Evolutionary conservation across 2,113 vertebrate species (phyloP), one percentile per base, ranked within the genome.

Genomic region (Chunga burmeisteri): DNA sequence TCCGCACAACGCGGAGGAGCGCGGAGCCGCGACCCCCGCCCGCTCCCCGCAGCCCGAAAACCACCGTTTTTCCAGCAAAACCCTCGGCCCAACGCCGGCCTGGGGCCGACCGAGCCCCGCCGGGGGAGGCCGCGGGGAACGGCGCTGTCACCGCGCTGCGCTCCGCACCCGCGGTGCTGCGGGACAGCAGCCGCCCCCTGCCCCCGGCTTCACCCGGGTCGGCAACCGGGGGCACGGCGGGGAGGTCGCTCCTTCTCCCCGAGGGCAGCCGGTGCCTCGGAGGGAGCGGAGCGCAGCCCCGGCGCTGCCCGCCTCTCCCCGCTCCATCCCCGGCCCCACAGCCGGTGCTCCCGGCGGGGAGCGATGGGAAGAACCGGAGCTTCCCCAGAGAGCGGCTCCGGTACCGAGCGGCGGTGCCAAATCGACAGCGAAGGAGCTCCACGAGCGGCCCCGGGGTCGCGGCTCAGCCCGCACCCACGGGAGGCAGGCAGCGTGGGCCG

Each of bases 351-450:
- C 29, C 23, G 78, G 44, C 3, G 16, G 42, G 36, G 59, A 44
- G 56, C 27, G 7, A 4, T 9, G 17, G 32, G 22, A 7, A 3
- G 26, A 13, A 38, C 13, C 18, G 50, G 40, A 38, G 34, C 26
- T 42, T 26, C 32, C 44, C 23, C n/a, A 0, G 52, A 77, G 49
- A 38, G 18, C 47, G 53, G 53, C 44, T 27, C 13, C 55, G 93
- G 61, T 15, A 29, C 44, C 97, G 98, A 98, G 98, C 96, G 97
- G 81, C 94, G 86, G 94, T 66, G 96, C 95, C 94, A 87, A 98
- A 97, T 97, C 95, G 94, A 93, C 96, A 73, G 97, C 93, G 97
- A 95, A 97, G 98, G 97, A 97, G 97, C 97, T 94, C 87, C 59
- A 53, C 25, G 86, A 97, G 97, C 81, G 98, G 98, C 34, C 18